These are phyloP conservation scores for Drosophila murphyi DNA, from an alignment of 1,140 invertebrate genomes.

Conservation along the genomic window DNA sequence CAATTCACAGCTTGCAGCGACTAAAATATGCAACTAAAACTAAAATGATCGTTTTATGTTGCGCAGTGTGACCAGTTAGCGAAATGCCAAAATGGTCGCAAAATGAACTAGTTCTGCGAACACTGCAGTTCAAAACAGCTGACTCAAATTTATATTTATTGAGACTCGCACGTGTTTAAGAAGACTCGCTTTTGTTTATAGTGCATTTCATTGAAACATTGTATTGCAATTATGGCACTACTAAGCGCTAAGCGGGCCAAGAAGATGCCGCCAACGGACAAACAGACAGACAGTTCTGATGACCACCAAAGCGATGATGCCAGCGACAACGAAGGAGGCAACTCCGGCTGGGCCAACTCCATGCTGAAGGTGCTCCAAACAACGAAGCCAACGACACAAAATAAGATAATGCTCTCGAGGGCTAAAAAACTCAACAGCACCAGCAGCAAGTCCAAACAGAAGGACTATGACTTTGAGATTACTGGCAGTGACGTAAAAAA, in stretches of 20 bases:
- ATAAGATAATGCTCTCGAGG: conserved; percentile 49
- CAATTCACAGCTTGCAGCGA: too few relatives aligned
- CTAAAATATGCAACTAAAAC: too few relatives aligned
- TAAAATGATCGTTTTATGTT: too few relatives aligned
- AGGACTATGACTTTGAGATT: conserved; percentile 85
- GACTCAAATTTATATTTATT: background rate
- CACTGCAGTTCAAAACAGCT: background rate
- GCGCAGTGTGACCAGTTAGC: background rate
- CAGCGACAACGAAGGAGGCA: conserved; percentile 53
- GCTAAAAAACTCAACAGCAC: conserved; percentile 41
- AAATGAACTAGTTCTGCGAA: background rate
- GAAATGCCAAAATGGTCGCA: background rate
- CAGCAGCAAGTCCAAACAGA: conserved; percentile 12
- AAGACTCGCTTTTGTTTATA: conserved; percentile 12
- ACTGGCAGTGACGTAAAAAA: conserved; percentile 84
- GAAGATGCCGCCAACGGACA: conserved; percentile 12
- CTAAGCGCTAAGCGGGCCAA: conserved; percentile 36
- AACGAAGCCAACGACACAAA: conserved; percentile 48
- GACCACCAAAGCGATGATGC: conserved; percentile 8
- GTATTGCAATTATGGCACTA: conserved; percentile 48
- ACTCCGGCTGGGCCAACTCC: conserved; percentile 64
- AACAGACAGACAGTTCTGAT: conserved; percentile 31
- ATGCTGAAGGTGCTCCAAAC: conserved; percentile 59
- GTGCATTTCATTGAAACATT: background rate
- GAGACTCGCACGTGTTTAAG: conserved; percentile 26